phyloP scores from a whole-genome alignment of 35 echinoderm and acorn worm species.

The Ophioderma brevispina region DNA sequence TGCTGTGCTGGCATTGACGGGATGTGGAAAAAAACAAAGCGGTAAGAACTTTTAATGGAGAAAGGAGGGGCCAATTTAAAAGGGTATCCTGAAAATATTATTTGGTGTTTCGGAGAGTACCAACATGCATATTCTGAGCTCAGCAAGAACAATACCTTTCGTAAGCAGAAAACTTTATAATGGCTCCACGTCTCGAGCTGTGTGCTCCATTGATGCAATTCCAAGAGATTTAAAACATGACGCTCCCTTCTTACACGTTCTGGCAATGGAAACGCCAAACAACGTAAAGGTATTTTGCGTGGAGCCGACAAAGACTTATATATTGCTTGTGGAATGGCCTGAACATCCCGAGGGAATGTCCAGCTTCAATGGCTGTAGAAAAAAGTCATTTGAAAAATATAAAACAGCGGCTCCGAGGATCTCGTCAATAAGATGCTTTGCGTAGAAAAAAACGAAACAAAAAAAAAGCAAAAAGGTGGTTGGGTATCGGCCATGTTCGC shows the following conservation, averaged over 20 bases:
- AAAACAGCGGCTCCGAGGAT: constrained; percentile 46
- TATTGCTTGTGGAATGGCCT: constrained; percentile 45
- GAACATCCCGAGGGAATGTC: constrained; percentile 54
- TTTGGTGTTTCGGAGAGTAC: not conserved
- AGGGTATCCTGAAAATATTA: not conserved
- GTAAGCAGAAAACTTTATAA: no score
- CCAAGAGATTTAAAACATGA: no score
- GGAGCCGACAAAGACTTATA: constrained; percentile 50
- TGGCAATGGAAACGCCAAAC: constrained; percentile 37
- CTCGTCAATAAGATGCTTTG: not conserved
- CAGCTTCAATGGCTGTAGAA: not conserved
- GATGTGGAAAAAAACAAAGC: not conserved
- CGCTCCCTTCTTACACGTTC: constrained; percentile 35
- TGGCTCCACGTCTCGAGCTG: no score
- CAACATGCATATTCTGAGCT: not conserved
- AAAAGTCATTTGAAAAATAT: constrained; percentile 25
- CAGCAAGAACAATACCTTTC: not conserved
- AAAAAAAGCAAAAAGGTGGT: constrained; percentile 27
- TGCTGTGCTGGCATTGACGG: not conserved
- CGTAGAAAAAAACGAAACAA: not conserved
- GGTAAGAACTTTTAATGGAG: not conserved
- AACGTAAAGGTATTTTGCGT: constrained; percentile 42
- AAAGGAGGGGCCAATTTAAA: not conserved
- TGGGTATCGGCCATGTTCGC: constrained; percentile 21
- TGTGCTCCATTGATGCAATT: no score